Conservation (phyloP, 2,888 invertebrate species). For the Eupelmus urozonus region DNA sequence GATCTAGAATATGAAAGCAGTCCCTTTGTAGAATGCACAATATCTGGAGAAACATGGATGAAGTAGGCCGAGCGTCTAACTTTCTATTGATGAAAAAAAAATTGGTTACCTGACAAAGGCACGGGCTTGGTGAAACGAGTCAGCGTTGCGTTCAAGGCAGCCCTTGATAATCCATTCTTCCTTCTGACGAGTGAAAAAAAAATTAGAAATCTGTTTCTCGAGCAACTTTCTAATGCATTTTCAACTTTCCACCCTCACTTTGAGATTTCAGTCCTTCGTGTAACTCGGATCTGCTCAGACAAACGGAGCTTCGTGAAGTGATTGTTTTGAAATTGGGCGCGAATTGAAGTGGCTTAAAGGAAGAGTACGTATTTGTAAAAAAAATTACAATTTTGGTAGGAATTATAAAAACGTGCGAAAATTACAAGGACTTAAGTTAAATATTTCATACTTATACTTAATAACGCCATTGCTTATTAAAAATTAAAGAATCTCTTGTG, state of each 20-base stretch:
- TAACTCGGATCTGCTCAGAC: background rate
- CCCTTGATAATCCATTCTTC: slow-evolving; percentile 44
- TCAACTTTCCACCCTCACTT: slow-evolving; percentile 31
- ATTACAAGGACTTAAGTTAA: too few relatives aligned
- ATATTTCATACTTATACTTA: too few relatives aligned
- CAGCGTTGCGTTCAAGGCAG: background rate
- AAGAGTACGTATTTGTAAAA: too few relatives aligned
- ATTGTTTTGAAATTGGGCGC: too few relatives aligned
- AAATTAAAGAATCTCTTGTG: background rate
- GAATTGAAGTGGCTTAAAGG: too few relatives aligned
- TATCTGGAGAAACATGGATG: slow-evolving; percentile 10
- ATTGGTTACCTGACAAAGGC: slow-evolving; percentile 57
- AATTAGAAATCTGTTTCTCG: slow-evolving; percentile 61
- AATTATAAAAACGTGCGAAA: too few relatives aligned
- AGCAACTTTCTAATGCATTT: slow-evolving; percentile 63
- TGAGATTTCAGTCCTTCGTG: slow-evolving; percentile 20
- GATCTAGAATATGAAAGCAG: background rate
- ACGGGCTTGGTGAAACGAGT: background rate
- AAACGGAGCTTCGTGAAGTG: too few relatives aligned
- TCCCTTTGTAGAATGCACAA: slow-evolving; percentile 12
- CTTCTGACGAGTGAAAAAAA: slow-evolving; percentile 53
- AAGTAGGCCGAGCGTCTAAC: slow-evolving; percentile 52
- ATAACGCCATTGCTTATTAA: too few relatives aligned
- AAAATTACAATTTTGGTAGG: too few relatives aligned
- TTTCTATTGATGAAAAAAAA: slow-evolving; percentile 65